These are phyloP conservation scores for Ditylenchus dipsaci DNA, from an alignment of 1,140 invertebrate species.

Conservation along the genomic window DNA sequence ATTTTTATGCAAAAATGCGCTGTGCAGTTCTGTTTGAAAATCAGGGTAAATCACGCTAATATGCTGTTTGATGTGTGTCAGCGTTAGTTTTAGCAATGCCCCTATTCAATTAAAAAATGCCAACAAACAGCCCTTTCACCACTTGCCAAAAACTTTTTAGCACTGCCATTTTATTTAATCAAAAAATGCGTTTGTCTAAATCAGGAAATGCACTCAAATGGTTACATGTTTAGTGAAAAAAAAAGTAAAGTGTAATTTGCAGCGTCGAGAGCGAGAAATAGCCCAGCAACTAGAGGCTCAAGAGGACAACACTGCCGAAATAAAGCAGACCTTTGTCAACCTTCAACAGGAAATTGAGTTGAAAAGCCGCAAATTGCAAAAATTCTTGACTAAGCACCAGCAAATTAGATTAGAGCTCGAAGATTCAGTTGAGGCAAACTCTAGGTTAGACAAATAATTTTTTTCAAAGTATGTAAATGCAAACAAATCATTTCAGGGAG, in stretches of 20 bases:
- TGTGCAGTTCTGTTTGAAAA: background rate
- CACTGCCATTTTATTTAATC: too few species aligned
- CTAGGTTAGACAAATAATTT: slow-evolving; percentile 49
- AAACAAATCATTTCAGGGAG: slow-evolving; percentile 61
- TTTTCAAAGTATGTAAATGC: too few species aligned
- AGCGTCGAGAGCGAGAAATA: slow-evolving; percentile 72
- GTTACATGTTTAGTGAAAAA: background rate
- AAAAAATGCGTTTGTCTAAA: too few species aligned
- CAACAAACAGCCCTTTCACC: too few species aligned
- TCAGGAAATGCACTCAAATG: background rate
- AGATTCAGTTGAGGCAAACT: slow-evolving; percentile 77
- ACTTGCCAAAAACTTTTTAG: too few species aligned
- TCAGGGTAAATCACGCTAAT: too few species aligned
- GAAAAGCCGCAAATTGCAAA: slow-evolving; percentile 79
- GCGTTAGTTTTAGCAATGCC: too few species aligned
- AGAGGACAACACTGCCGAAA: slow-evolving; percentile 78
- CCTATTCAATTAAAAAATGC: too few species aligned
- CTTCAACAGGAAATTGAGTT: slow-evolving; percentile 85
- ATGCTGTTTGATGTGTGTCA: too few species aligned
- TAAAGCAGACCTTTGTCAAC: slow-evolving; percentile 77
- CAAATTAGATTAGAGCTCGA: slow-evolving; percentile 69
- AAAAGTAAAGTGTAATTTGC: slow-evolving; percentile 24
- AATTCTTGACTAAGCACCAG: slow-evolving; percentile 68
- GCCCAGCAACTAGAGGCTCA: slow-evolving; percentile 78
- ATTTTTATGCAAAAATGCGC: too few species aligned